Evolutionary conservation across 2,888 invertebrate genomes (phyloP).

Genomic region (Lacanobia oleracea): DNA sequence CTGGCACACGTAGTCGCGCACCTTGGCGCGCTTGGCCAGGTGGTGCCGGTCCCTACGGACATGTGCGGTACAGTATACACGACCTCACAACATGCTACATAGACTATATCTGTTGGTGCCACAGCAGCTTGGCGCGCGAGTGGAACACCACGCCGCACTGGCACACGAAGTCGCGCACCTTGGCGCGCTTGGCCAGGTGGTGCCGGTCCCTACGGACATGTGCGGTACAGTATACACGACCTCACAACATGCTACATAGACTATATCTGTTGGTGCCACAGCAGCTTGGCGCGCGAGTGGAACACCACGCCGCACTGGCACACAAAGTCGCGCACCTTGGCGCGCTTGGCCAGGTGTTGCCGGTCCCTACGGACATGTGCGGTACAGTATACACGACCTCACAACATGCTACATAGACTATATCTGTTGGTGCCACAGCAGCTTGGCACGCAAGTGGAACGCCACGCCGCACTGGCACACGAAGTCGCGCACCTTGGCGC

Average conservation of each 20-base stretch:
- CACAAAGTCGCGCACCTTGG: slow-evolving; percentile 92
- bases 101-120: background rate
- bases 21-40: slow-evolving; percentile 92
- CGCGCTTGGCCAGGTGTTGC: slow-evolving; percentile 94
- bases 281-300: slow-evolving; percentile 92
- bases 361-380: slow-evolving; percentile 87
- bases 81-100: background rate
- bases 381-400: background rate
- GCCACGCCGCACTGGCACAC: slow-evolving; percentile 95
- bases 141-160: slow-evolving; percentile 95
- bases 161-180: slow-evolving; percentile 93
- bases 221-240: background rate
- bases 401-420: background rate
- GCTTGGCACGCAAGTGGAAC: slow-evolving; percentile 93
- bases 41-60: slow-evolving; percentile 92
- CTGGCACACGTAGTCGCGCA: slow-evolving; percentile 93
- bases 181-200: slow-evolving; percentile 93
- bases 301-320: slow-evolving; percentile 95
- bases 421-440: too few relatives aligned
- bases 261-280: background rate
- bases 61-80: background rate
- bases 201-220: slow-evolving; percentile 90
- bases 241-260: background rate
- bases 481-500: slow-evolving; percentile 92
- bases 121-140: slow-evolving; percentile 93